phyloP scores from a whole-genome alignment of 2,797 vertebrate species.

The Pseudocheirus occidentalis region DNA sequence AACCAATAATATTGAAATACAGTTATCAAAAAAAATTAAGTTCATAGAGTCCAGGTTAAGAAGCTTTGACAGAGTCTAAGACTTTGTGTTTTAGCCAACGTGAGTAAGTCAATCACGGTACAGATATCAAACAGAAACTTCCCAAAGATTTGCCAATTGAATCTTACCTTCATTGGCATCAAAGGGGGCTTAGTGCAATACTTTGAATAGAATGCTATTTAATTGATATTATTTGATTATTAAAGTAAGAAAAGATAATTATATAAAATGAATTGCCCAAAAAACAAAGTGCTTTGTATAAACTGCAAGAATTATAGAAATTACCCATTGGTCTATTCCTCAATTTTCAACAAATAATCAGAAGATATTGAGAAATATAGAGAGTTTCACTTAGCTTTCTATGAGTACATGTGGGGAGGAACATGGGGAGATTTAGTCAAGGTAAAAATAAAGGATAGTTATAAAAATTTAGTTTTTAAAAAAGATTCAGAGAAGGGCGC shows the following conservation, averaged over 20 bases:
- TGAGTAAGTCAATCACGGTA: background rate
- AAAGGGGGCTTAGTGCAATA: background rate
- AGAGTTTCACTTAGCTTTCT: background rate
- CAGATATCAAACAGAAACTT: background rate
- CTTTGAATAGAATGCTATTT: background rate
- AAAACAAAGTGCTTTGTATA: background rate
- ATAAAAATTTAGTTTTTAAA: background rate
- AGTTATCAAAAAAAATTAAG: background rate
- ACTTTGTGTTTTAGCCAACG: background rate
- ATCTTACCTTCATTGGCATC: background rate
- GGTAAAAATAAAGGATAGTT: background rate
- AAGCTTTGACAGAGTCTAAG: background rate
- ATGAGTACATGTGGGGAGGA: background rate
- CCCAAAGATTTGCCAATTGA: background rate
- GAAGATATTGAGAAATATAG: background rate
- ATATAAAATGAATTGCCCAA: background rate
- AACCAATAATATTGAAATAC: background rate
- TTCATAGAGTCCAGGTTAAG: background rate
- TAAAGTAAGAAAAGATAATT: background rate
- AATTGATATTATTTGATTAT: slow-evolving; percentile 37
- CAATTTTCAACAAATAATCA: background rate
- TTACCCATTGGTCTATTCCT: background rate
- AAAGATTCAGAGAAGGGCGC: background rate
- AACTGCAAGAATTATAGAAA: background rate
- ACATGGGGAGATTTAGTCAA: background rate